These are phyloP conservation scores for Masticophis lateralis DNA, from an alignment of 2,797 vertebrate genomes.

Conservation along the genomic window DNA sequence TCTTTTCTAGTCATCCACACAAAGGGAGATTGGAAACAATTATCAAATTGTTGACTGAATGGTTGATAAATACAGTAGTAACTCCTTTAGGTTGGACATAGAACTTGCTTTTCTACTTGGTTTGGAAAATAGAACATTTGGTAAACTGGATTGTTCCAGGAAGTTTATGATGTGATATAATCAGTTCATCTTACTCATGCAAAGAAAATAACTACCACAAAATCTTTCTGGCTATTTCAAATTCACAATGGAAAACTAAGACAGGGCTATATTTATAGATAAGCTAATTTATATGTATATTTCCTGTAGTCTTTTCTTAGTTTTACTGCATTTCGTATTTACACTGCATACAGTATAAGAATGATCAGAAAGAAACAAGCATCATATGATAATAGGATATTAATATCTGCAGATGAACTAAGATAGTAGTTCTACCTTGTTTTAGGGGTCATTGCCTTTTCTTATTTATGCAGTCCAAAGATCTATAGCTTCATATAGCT, in stretches of 20 bases:
- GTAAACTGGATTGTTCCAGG: not conserved
- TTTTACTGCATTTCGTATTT: not conserved
- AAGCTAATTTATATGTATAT: not conserved
- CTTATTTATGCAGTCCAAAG: not conserved
- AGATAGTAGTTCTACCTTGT: not conserved
- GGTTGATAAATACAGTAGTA: not conserved
- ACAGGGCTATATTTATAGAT: not conserved
- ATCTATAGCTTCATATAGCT: not conserved
- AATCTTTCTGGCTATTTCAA: not conserved
- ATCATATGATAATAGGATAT: not conserved
- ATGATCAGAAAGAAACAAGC: not conserved
- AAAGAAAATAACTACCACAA: not conserved
- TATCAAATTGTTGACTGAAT: not conserved
- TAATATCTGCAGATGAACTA: not conserved
- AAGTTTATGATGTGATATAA: not conserved
- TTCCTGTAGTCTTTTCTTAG: not conserved
- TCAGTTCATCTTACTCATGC: not conserved
- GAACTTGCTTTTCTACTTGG: not conserved
- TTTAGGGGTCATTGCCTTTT: not conserved
- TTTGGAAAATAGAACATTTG: not conserved
- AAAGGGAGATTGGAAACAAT: not conserved
- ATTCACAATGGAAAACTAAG: not conserved
- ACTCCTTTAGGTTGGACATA: not conserved
- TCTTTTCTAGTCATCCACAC: not conserved
- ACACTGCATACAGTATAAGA: not conserved